Evolutionary conservation across 2,888 invertebrate species (phyloP).

Genomic region (Sinhomidia bicolor): DNA sequence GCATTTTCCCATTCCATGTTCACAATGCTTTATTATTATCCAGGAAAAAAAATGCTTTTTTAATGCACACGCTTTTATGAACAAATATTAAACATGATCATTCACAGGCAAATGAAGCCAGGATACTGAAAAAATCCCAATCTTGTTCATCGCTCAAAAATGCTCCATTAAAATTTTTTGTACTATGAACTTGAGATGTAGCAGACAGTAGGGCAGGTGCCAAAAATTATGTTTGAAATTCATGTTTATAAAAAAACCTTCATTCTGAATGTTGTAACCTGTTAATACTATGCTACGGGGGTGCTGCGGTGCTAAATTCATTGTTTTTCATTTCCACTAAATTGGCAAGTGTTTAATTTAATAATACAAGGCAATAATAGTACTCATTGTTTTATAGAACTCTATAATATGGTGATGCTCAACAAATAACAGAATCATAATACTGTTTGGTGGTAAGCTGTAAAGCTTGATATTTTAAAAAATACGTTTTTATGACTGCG

Average conservation of each 20-base stretch:
- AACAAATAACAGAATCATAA: too few relatives aligned
- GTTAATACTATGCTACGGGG: neutral
- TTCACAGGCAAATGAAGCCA: conserved; percentile 14
- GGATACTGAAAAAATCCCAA: conserved; percentile 15
- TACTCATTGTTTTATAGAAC: too few relatives aligned
- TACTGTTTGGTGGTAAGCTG: too few relatives aligned
- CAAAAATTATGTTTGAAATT: conserved; percentile 39
- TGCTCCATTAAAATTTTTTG: conserved; percentile 40
- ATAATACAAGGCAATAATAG: too few relatives aligned
- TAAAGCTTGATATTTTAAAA: too few relatives aligned
- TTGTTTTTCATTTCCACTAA: neutral
- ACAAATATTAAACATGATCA: conserved; percentile 8
- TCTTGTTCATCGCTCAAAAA: conserved; percentile 37
- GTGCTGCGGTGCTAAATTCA: neutral
- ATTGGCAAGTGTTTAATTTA: too few relatives aligned
- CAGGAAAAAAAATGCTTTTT: neutral
- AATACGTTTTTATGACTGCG: too few relatives aligned
- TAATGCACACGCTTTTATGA: too few relatives aligned
- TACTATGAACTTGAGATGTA: conserved; percentile 38
- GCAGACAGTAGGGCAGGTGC: conserved; percentile 30
- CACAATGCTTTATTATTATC: too few relatives aligned
- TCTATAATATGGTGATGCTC: too few relatives aligned
- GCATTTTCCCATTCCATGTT: neutral
- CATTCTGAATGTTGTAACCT: neutral
- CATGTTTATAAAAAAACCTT: neutral